Base-by-base conservation (phyloP, 64 coral and sea anemone genomes). In the Pocillopora damicornis region DNA sequence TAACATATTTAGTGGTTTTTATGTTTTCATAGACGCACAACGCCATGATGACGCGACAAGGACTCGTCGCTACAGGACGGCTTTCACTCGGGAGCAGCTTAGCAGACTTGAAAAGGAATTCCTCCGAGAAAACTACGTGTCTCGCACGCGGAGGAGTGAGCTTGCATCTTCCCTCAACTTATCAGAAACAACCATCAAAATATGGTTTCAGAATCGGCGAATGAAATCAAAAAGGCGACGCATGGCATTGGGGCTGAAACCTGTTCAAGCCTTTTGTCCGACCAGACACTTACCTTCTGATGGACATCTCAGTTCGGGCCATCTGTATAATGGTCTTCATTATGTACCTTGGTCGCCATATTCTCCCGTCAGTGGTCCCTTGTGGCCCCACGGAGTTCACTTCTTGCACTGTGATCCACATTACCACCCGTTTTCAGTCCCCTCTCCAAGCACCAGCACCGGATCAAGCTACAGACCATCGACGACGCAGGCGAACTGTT, bases 181-280 rank as follows among this genome's bases (percentile, higher is more conserved):
- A 35, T 96, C 94, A 22, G 94, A 96, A 77, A 96, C 94, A 15
- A 96, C 94, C 15, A 96, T 96, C 73, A 96, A 96, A 35, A 96
- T 96, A 74, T 96, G 94, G 94, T 96, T 96, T 75, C 94, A 96
- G 74, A 96, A 96, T 78, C 87, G 94, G 42, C 91, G 94, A 26
- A 96, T 96, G 94, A 96, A 96, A 75, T 92, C 94, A 2, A 96
- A 96, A 65, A 80, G 94, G 17, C 73, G 94, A 61, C 83, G 94
- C 13, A 86, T 96, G 88, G 94, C 94, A 6, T 64, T 96, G 69
- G 94, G 94, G n/a, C 94, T 96, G 15, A 96, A 96, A 63, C 74
- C 94, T 59, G 91, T 93, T n/a, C 86, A 91, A 69, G 65, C 94
- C 0, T 77, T 96, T 22, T 96, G 94, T 38, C 83, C 94, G 23